Percentiles rank a stretch among this genome's conserved stretches.
Evolutionary conservation across 2,797 vertebrate genomes (phyloP).

Genomic region (Sebastolobus alascanus): DNA sequence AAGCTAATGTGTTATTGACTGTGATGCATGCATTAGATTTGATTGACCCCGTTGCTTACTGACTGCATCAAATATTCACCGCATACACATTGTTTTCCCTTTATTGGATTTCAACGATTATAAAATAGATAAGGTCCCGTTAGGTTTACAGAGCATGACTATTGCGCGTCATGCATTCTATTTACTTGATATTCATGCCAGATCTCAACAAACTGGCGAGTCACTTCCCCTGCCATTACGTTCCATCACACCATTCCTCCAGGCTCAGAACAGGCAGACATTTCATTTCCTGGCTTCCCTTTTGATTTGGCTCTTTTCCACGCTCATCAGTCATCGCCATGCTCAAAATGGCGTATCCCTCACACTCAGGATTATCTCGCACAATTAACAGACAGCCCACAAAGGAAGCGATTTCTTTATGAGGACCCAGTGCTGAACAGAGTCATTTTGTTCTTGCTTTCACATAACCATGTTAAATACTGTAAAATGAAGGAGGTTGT

Average conservation of each 20-base stretch:
- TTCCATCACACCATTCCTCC: conserved; percentile 59
- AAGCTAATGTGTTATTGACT: conserved; percentile 37
- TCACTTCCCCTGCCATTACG: conserved; percentile 39
- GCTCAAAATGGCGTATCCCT: conserved; percentile 79
- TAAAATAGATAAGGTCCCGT: conserved; percentile 6
- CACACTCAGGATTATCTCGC: conserved; percentile 69
- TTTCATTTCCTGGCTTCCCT: conserved; percentile 70
- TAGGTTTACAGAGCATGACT: conserved; percentile 35
- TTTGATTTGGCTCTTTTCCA: conserved; percentile 74
- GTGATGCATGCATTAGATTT: conserved; percentile 35
- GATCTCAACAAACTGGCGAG: conserved; percentile 52
- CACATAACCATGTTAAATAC: conserved; percentile 2
- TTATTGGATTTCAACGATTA: not conserved
- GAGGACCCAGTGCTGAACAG: conserved; percentile 24
- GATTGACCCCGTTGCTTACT: conserved; percentile 41
- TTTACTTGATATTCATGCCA: conserved; percentile 55
- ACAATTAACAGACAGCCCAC: conserved; percentile 71
- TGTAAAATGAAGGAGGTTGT: conserved; percentile 19
- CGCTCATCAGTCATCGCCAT: conserved; percentile 71
- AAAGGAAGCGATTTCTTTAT: conserved; percentile 54
- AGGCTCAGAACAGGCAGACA: conserved; percentile 65
- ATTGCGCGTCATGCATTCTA: conserved; percentile 35
- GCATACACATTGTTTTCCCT: conserved; percentile 12
- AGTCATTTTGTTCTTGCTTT: conserved; percentile 44
- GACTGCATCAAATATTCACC: conserved; percentile 27